These are phyloP conservation scores for Synanthedon vespiformis DNA, from an alignment of 2,888 invertebrate species.

Conservation along the genomic window DNA sequence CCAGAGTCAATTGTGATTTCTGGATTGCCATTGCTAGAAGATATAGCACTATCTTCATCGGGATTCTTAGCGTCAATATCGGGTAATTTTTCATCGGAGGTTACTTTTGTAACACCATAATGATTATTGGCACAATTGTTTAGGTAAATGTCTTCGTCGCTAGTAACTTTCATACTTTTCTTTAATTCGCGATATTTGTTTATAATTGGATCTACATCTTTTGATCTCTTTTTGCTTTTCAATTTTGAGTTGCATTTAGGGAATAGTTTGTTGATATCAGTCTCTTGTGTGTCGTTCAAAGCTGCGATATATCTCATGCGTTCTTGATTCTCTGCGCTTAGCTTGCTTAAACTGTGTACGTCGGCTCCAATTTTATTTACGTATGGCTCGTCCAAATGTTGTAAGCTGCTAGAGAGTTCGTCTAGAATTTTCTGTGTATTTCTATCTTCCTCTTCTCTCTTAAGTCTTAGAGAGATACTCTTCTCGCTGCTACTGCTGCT, in stretches of 20 bases:
- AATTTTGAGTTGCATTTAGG: slow-evolving; percentile 63
- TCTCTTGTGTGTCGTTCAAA: slow-evolving; percentile 62
- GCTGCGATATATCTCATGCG: slow-evolving; percentile 70
- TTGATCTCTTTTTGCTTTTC: slow-evolving; percentile 62
- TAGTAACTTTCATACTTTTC: slow-evolving; percentile 56
- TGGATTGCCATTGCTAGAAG: slow-evolving; percentile 61
- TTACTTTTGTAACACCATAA: slow-evolving; percentile 37
- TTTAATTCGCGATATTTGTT: slow-evolving; percentile 62
- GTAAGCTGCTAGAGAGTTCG: slow-evolving; percentile 60
- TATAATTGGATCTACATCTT: slow-evolving; percentile 61
- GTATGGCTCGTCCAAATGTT: slow-evolving; percentile 73
- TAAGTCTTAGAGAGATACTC: slow-evolving; percentile 62
- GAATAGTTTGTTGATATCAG: slow-evolving; percentile 56
- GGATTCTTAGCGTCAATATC: slow-evolving; percentile 56
- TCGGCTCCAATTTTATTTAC: slow-evolving; percentile 71
- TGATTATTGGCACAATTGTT: slow-evolving; percentile 63
- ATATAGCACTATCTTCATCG: slow-evolving; percentile 62
- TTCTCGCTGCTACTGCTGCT: slow-evolving; percentile 65
- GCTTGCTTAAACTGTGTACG: slow-evolving; percentile 67
- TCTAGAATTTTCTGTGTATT: slow-evolving; percentile 62
- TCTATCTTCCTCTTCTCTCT: slow-evolving; percentile 59
- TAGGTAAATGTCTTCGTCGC: slow-evolving; percentile 53
- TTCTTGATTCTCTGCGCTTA: slow-evolving; percentile 70
- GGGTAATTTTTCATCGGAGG: slow-evolving; percentile 41
- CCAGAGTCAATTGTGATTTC: slow-evolving; percentile 65